Evolutionary conservation across 2,113 vertebrate species (phyloP), one percentile per base, ranked within the genome.

Genomic region (Chloroceryle aenea): DNA sequence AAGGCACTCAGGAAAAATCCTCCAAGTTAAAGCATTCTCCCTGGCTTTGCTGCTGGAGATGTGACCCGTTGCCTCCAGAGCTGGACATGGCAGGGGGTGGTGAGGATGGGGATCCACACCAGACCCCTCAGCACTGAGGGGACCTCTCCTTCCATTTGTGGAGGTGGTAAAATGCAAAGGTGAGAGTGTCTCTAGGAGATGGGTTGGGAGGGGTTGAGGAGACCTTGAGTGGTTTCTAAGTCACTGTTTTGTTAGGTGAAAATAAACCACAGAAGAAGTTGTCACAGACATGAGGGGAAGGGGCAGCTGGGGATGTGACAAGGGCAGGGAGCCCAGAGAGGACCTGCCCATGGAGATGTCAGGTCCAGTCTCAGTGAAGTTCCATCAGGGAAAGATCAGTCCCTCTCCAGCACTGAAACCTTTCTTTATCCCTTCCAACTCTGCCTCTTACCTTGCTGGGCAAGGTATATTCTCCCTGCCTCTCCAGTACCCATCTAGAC

Each of bases 161-260:
- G 73, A 69, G 32, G 19, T 9, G 42, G 25, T 10, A 78, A 82
- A 78, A 71, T 36, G 5, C 34, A 48, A 84, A 72, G 21, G 2
- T 9, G 27, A 12, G 10, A 42, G 8, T 11, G 89, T 62, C 47
- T 48, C 30, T 40, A 50, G 36, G 12, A 38, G 56, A 20, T 42
- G 29, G 30, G 25, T 22, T 36, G 11, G 3, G 1, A 17, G 3
- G 7, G 4, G 3, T 1, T 52, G 43, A 27, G 40, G n/a, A n/a
- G 9, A 25, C 5, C 19, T 4, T 10, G 15, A 6, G 16, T 26
- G 6, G 5, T 75, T 87, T 88, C 47, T 68, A 47, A 55, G 34
- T 50, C 22, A 30, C 16, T 55, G 30, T 25, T 58, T 30, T 30
- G 12, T n/a, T 55, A 30, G 12, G 11, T 47, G 10, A 52, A 82